A percentile compares a stretch with the other conserved stretches of the same genome.
phyloP scores from a whole-genome alignment of 1,140 invertebrate species.

The Steinernema feltiae region DNA sequence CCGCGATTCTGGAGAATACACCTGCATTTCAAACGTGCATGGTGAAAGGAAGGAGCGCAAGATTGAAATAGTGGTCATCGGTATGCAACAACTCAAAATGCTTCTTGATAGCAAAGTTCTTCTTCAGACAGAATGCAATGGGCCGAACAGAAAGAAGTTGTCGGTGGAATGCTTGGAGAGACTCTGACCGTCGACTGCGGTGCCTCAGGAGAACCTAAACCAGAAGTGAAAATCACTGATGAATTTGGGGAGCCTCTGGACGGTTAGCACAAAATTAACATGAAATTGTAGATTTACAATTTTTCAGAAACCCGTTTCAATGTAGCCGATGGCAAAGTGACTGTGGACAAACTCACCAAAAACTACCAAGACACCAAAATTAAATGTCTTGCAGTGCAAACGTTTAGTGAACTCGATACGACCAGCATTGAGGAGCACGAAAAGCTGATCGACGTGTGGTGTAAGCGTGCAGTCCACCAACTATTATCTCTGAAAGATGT shows the following conservation, averaged over 20 bases:
- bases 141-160: slow-evolving; percentile 18
- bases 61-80: background rate
- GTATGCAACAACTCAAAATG: too few relatives aligned
- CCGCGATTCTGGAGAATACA: background rate
- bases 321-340: slow-evolving; percentile 13
- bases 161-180: slow-evolving; percentile 32
- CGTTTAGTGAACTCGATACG: slow-evolving; percentile 14
- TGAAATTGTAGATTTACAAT: background rate
- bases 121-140: slow-evolving; percentile 31
- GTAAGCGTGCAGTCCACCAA: slow-evolving; percentile 2
- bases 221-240: slow-evolving; percentile 31
- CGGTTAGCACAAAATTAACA: background rate
- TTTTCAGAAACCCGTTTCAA: slow-evolving; percentile 13
- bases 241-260: slow-evolving; percentile 30
- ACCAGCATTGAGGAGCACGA: slow-evolving; percentile 17
- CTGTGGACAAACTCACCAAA: slow-evolving; percentile 4
- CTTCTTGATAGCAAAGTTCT: background rate
- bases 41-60: background rate
- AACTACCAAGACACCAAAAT: slow-evolving; percentile 8
- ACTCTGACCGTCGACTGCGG: slow-evolving; percentile 33
- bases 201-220: slow-evolving; percentile 11
- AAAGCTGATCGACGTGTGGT: slow-evolving; percentile 25
- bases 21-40: background rate
- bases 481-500: background rate
- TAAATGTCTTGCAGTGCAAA: slow-evolving; percentile 19